Conservation (phyloP, 2,113 vertebrate genomes). For the Plecotus auritus region DNA sequence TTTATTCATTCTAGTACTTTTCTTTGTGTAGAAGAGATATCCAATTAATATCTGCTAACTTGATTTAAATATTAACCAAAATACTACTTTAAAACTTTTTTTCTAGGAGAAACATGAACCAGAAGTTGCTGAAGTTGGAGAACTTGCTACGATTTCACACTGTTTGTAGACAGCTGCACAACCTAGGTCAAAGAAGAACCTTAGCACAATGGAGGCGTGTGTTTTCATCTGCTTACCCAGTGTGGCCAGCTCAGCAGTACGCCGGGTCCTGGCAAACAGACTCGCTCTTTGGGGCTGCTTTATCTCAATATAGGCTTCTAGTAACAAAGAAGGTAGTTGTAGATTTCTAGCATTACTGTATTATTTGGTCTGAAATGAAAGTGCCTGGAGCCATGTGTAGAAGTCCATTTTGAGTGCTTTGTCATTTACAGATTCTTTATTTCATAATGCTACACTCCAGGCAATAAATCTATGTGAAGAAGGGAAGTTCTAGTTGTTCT, state of each 20-base stretch:
- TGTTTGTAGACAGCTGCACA: constrained; percentile 38
- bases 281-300: not conserved
- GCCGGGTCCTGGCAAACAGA: not conserved
- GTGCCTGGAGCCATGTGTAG: not conserved
- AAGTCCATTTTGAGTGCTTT: constrained; percentile 27
- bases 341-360: not conserved
- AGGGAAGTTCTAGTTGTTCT: not conserved
- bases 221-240: not conserved
- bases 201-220: not conserved
- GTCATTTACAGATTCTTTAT: not conserved
- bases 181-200: constrained; percentile 12
- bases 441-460: not conserved
- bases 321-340: constrained; percentile 63
- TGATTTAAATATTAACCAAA: constrained; percentile 31
- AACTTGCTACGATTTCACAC: constrained; percentile 47
- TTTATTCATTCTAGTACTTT: not conserved
- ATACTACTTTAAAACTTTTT: constrained; percentile 9
- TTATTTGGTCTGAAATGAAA: not conserved
- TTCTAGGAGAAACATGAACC: constrained; percentile 64
- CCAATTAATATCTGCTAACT: not conserved
- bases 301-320: constrained; percentile 50
- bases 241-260: not conserved
- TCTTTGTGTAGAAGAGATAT: not conserved
- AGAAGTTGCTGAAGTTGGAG: constrained; percentile 63
- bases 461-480: not conserved